Percentiles rank a stretch among this genome's conserved stretches.
Evolutionary conservation across 2,797 vertebrate genomes (phyloP).

Genomic region (Melanotaenia boesemani): DNA sequence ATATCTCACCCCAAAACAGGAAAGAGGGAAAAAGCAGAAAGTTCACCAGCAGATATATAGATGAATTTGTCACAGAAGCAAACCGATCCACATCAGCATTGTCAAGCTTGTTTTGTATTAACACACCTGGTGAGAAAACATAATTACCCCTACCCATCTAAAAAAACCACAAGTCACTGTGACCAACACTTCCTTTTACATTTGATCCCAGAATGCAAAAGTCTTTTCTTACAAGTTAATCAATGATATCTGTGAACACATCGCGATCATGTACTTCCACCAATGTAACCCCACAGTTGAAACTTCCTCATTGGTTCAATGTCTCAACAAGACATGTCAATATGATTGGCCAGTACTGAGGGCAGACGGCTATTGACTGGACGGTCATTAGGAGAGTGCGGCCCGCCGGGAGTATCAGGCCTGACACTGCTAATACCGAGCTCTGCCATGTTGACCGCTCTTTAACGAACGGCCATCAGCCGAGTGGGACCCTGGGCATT

Average conservation of each 20-base stretch:
- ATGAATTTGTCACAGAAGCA: constrained; percentile 57
- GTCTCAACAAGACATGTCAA: constrained; percentile 62
- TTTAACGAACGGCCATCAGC: constrained; percentile 75
- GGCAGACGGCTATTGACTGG: constrained; percentile 76
- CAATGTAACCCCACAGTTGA: background rate
- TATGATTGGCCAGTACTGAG: constrained; percentile 69
- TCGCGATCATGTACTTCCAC: background rate
- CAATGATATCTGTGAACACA: constrained; percentile 19
- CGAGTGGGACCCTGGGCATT: constrained; percentile 66
- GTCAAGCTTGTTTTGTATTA: constrained; percentile 13
- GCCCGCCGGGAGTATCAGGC: constrained; percentile 69
- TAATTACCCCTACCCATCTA: constrained; percentile 1
- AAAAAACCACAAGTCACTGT: background rate
- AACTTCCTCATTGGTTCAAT: constrained; percentile 36
- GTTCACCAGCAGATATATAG: constrained; percentile 53
- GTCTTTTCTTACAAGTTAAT: background rate
- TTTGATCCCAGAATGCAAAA: background rate
- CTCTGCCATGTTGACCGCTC: constrained; percentile 65
- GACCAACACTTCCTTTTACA: background rate
- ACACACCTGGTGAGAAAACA: background rate
- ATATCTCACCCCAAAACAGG: constrained; percentile 69
- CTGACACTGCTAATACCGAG: constrained; percentile 73
- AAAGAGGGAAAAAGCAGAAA: constrained; percentile 34
- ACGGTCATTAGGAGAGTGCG: constrained; percentile 75
- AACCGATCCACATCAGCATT: constrained; percentile 5